A percentile compares a stretch with the other conserved stretches of the same genome.
Conservation (phyloP, 2,797 vertebrate species). For the Psittacula echo region DNA sequence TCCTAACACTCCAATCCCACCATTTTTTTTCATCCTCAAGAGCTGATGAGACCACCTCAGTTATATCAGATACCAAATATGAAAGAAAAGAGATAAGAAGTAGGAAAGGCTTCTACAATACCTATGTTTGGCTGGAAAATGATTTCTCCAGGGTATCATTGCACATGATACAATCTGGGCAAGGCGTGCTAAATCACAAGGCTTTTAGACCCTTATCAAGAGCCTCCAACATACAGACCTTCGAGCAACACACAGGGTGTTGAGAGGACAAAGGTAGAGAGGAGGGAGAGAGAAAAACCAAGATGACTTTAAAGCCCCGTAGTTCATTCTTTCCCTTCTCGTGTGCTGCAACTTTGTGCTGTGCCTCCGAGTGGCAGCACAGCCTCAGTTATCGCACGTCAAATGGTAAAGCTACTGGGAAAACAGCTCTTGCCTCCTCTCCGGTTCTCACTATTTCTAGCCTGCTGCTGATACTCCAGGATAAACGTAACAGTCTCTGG, state of each 20-base stretch:
- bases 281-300: neutral
- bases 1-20: neutral
- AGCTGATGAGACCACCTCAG: neutral
- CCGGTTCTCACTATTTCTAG: neutral
- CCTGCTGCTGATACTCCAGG: neutral
- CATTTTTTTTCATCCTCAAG: neutral
- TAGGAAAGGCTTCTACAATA: neutral
- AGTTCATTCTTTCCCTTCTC: neutral
- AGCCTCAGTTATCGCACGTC: neutral
- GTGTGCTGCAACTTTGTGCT: neutral
- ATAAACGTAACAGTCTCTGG: neutral
- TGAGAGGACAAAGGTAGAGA: neutral
- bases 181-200: neutral
- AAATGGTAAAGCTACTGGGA: neutral
- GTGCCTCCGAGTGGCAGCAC: conserved; percentile 46
- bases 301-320: neutral
- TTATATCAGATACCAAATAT: neutral
- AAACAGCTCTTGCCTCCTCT: neutral
- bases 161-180: neutral
- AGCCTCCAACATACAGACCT: neutral
- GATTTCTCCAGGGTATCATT: neutral
- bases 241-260: neutral
- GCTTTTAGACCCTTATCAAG: neutral
- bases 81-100: neutral
- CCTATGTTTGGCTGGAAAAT: neutral